Conservation (phyloP, 2,113 vertebrate species). For the Apteryx mantelli region DNA sequence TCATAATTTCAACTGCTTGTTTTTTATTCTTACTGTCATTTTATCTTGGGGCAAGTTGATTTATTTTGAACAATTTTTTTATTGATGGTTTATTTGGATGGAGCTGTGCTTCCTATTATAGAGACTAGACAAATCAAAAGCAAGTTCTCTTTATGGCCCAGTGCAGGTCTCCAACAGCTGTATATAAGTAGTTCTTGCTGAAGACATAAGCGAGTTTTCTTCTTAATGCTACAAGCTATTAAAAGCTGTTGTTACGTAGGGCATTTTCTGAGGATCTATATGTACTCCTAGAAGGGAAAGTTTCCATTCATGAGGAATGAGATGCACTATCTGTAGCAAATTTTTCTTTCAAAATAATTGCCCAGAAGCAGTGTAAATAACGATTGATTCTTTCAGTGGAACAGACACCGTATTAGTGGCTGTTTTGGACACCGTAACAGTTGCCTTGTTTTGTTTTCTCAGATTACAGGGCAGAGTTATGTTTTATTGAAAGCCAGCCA, state of each 20-base stretch:
- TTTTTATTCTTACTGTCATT: neutral
- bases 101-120: neutral
- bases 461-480: neutral
- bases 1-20: neutral
- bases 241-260: neutral
- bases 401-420: neutral
- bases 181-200: neutral
- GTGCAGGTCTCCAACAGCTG: neutral
- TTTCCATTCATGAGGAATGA: neutral
- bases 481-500: neutral
- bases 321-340: neutral
- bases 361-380: neutral
- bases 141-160: neutral
- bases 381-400: neutral
- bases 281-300: neutral
- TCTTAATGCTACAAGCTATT: neutral
- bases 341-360: slow-evolving; percentile 30
- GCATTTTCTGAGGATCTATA: neutral
- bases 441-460: neutral
- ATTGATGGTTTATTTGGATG: neutral
- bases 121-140: neutral
- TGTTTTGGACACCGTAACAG: neutral
- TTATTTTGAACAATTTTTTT: neutral
- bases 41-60: neutral
- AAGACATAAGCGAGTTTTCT: neutral